Evolutionary conservation across 1,140 invertebrate species (phyloP).

Genomic region (Hydropsyche tenuis): DNA sequence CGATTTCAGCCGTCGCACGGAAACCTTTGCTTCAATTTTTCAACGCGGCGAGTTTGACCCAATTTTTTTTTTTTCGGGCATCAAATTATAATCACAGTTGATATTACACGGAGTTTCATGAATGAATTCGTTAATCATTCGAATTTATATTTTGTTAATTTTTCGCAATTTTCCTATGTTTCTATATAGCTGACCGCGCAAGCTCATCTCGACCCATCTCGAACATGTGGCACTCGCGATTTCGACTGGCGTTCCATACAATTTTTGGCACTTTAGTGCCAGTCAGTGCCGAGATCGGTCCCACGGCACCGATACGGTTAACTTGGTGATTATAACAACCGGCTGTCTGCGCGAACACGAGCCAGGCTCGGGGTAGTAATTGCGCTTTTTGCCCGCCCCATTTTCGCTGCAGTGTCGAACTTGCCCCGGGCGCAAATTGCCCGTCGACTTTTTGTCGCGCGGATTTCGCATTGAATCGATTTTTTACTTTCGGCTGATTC

Average conservation of each 20-base stretch:
- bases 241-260: conserved; percentile 6
- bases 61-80: too few species aligned
- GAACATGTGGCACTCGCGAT: not conserved
- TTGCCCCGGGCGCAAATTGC: not conserved
- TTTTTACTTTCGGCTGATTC: conserved; percentile 4
- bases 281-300: conserved; percentile 20
- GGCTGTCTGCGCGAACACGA: conserved; percentile 10
- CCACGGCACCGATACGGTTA: conserved; percentile 30
- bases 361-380: not conserved
- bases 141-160: too few species aligned
- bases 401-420: not conserved
- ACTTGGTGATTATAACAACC: conserved; percentile 32
- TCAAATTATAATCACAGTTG: too few species aligned
- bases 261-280: conserved; percentile 26
- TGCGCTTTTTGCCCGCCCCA: not conserved
- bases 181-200: not conserved
- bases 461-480: not conserved
- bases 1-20: too few species aligned
- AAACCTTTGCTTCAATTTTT: too few species aligned
- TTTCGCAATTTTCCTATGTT: not conserved
- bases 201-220: not conserved
- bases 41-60: too few species aligned
- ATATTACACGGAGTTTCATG: too few species aligned
- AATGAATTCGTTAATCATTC: not conserved
- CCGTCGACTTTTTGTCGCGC: not conserved